These are phyloP conservation scores for Ichneumoninae sp. DNA, from an alignment of 2,888 invertebrate species.

Conservation along the genomic window DNA sequence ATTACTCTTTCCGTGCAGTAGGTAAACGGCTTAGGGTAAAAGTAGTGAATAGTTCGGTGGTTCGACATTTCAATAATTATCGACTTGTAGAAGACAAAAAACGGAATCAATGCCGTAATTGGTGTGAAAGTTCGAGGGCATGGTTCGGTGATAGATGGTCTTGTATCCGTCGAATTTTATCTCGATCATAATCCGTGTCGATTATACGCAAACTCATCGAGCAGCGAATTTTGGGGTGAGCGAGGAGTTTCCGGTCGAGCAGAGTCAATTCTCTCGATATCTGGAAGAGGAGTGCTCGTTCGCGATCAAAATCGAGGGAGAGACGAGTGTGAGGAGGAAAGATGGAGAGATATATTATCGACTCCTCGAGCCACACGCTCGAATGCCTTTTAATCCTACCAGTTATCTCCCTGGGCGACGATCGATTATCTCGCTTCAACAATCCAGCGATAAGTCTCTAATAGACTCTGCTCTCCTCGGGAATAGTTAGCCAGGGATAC, in stretches of 20 bases:
- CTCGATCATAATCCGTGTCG: conserved; percentile 24
- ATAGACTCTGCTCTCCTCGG: conserved; percentile 59
- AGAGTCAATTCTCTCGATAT: conserved; percentile 58
- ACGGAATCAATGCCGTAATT: conserved; percentile 20
- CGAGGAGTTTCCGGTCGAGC: conserved; percentile 52
- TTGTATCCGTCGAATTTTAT: conserved; percentile 21
- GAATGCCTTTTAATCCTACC: conserved; percentile 70
- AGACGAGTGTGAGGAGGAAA: conserved; percentile 48
- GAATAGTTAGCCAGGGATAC: conserved; percentile 55
- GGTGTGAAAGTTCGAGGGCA: conserved; percentile 35
- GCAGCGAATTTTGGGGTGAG: conserved; percentile 32
- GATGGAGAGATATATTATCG: conserved; percentile 56
- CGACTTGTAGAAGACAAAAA: conserved; percentile 24
- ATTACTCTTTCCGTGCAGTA: not conserved
- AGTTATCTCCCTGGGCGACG: conserved; percentile 56
- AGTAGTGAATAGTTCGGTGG: too few species aligned
- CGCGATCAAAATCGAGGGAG: conserved; percentile 56
- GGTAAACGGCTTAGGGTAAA: too few species aligned
- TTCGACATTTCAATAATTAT: conserved; percentile 1
- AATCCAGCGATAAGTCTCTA: conserved; percentile 67
- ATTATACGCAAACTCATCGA: conserved; percentile 34
- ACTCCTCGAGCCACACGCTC: conserved; percentile 65
- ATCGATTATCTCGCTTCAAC: conserved; percentile 70
- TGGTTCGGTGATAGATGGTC: conserved; percentile 17
- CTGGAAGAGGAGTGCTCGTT: conserved; percentile 31